Evolutionary conservation across 1,140 invertebrate species (phyloP).

Genomic region (Cydia splendana): DNA sequence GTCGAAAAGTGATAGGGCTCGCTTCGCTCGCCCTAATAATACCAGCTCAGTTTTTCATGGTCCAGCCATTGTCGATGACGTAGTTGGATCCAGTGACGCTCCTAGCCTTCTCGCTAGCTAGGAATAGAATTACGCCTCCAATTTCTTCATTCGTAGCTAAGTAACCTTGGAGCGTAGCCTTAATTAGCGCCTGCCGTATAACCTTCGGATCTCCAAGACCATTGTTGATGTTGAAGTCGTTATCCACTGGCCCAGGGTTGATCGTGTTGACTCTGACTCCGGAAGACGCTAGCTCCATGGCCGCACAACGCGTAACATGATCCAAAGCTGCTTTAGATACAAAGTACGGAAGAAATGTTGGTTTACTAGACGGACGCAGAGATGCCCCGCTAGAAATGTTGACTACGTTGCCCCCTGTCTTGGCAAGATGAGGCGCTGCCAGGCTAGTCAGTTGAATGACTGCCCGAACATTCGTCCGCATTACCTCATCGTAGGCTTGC

Average conservation of each 20-base stretch:
- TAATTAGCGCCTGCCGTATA: background rate
- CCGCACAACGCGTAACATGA: constrained; percentile 30
- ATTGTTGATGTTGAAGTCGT: constrained; percentile 4
- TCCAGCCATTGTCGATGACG: constrained; percentile 37
- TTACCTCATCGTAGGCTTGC: constrained; percentile 84
- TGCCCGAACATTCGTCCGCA: constrained; percentile 85
- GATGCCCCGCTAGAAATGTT: constrained; percentile 88
- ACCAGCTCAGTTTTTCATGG: constrained; percentile 4
- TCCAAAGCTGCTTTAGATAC: constrained; percentile 35
- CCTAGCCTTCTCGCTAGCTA: constrained; percentile 44
- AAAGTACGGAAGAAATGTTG: background rate
- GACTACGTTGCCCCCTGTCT: constrained; percentile 85
- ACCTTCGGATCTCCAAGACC: background rate
- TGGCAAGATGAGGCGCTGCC: constrained; percentile 84
- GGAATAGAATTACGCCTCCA: constrained; percentile 38
- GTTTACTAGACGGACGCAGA: background rate
- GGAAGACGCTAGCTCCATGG: constrained; percentile 15
- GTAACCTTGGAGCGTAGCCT: constrained; percentile 30
- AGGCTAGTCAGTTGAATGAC: constrained; percentile 85
- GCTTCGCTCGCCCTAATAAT: no score
- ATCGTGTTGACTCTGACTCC: constrained; percentile 10
- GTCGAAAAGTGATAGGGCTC: no score
- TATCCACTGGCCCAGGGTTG: constrained; percentile 4
- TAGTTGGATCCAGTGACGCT: constrained; percentile 41
- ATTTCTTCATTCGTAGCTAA: constrained; percentile 40